A percentile compares a stretch with the other conserved stretches of the same genome.
Conservation (phyloP, 2,113 vertebrate genomes). For the Epinephelus cyanopodus region DNA sequence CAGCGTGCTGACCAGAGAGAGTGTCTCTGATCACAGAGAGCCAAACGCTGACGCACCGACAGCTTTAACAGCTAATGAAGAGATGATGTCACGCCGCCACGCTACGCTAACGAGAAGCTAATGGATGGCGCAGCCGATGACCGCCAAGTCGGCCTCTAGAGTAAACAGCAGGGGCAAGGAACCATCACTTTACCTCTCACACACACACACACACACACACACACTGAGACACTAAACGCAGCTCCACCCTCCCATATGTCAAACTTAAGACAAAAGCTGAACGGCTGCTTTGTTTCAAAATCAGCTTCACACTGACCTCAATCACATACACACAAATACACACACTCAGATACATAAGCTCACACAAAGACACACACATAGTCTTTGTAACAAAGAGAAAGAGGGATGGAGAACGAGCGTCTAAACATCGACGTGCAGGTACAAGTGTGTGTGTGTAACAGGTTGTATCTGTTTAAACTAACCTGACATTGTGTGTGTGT, state of each 20-base stretch:
- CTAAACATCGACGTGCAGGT: not conserved
- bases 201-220: conserved; percentile 3
- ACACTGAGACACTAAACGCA: conserved; percentile 14
- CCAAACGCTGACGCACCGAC: conserved; percentile 41
- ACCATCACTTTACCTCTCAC: conserved; percentile 75
- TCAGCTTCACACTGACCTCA: conserved; percentile 24
- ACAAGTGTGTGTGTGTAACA: conserved; percentile 21
- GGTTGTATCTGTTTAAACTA: conserved; percentile 40
- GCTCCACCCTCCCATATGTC: conserved; percentile 28
- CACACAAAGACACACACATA: not conserved
- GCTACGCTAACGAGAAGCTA: conserved; percentile 64
- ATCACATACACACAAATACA: not conserved
- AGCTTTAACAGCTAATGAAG: conserved; percentile 49
- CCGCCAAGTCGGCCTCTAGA: conserved; percentile 45
- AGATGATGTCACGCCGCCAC: conserved; percentile 60
- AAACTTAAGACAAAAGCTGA: conserved; percentile 31
- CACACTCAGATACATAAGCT: not conserved
- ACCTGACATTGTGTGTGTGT: not conserved
- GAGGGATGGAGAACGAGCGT: not conserved
- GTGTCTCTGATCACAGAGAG: conserved; percentile 48
- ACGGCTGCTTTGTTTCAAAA: conserved; percentile 59
- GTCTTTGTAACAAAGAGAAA: too few relatives aligned
- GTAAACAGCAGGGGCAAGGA: conserved; percentile 75
- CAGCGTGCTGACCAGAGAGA: not conserved
- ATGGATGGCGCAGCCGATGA: conserved; percentile 55